Evolutionary conservation across 1,140 invertebrate genomes (phyloP).

Genomic region (Daktulosphaira vitifoliae): DNA sequence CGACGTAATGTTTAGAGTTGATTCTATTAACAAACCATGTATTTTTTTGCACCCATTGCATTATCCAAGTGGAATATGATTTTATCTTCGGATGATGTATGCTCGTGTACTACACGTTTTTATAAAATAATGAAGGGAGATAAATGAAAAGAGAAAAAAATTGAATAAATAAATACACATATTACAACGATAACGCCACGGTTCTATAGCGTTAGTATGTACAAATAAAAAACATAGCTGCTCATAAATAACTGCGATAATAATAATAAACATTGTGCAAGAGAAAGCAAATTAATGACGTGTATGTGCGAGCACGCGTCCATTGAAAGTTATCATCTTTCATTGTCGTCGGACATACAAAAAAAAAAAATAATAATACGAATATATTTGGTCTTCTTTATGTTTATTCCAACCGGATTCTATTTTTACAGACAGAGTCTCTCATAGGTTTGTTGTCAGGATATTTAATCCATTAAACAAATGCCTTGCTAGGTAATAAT

Average conservation of each 20-base stretch:
- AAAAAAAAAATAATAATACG: conserved; percentile 2
- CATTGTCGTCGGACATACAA: conserved; percentile 9
- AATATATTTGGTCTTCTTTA: conserved; percentile 25
- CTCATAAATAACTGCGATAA: conserved; percentile 21
- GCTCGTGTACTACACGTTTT: not conserved
- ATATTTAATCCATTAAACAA: too few relatives aligned
- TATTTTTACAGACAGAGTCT: not conserved
- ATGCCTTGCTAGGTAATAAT: too few relatives aligned
- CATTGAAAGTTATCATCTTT: conserved; percentile 21
- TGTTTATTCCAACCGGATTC: not conserved
- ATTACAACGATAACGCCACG: too few relatives aligned
- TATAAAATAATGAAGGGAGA: conserved; percentile 3
- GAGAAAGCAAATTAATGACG: conserved; percentile 28
- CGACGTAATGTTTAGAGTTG: too few relatives aligned
- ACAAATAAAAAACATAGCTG: not conserved
- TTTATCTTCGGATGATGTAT: too few relatives aligned
- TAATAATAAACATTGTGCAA: conserved; percentile 28
- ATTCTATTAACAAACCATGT: too few relatives aligned
- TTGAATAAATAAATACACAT: too few relatives aligned
- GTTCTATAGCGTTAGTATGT: too few relatives aligned
- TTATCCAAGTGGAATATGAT: too few relatives aligned
- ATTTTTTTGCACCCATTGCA: too few relatives aligned
- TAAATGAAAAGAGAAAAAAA: not conserved
- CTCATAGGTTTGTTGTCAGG: too few relatives aligned
- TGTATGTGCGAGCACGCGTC: not conserved